phyloP scores from a whole-genome alignment of 2,113 vertebrate genomes.

The Atherinomorus stipes region DNA sequence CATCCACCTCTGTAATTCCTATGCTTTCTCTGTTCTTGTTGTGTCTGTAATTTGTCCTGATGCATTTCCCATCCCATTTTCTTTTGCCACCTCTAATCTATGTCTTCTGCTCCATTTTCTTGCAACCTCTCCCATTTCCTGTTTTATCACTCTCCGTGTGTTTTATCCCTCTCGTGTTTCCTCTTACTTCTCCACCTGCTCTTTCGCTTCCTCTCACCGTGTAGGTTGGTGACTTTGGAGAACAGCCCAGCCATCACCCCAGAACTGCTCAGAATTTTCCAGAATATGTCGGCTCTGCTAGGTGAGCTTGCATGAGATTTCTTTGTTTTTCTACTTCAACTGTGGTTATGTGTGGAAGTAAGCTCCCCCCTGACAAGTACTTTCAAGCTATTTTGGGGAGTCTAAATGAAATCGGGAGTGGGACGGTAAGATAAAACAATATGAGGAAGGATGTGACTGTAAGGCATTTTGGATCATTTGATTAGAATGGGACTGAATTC shows the following conservation, averaged over 20 bases:
- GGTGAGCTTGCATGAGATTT: conserved; percentile 82
- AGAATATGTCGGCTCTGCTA: conserved; percentile 95
- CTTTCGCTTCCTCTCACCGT: conserved; percentile 16
- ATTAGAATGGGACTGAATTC: not conserved
- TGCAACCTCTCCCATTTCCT: not conserved
- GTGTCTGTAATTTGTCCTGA: conserved; percentile 27
- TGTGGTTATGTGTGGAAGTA: not conserved
- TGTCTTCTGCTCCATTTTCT: conserved; percentile 11
- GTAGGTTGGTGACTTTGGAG: conserved; percentile 96
- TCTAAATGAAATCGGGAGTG: conserved; percentile 3
- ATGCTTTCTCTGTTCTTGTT: not conserved
- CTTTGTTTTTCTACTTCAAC: conserved; percentile 8
- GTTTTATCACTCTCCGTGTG: conserved; percentile 6
- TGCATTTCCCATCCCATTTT: conserved; percentile 22
- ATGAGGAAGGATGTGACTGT: not conserved
- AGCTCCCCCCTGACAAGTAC: not conserved
- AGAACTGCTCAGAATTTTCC: conserved; percentile 94
- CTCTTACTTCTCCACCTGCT: conserved; percentile 2
- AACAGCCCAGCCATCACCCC: conserved; percentile 92
- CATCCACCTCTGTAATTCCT: not conserved
- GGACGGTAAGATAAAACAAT: conserved; percentile 10
- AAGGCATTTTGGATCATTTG: conserved; percentile 5
- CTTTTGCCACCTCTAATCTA: conserved; percentile 37
- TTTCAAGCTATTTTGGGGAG: not conserved
- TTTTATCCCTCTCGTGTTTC: conserved; percentile 20